Conservation (phyloP, 2,113 vertebrate genomes). For the Cnemophilus loriae region DNA sequence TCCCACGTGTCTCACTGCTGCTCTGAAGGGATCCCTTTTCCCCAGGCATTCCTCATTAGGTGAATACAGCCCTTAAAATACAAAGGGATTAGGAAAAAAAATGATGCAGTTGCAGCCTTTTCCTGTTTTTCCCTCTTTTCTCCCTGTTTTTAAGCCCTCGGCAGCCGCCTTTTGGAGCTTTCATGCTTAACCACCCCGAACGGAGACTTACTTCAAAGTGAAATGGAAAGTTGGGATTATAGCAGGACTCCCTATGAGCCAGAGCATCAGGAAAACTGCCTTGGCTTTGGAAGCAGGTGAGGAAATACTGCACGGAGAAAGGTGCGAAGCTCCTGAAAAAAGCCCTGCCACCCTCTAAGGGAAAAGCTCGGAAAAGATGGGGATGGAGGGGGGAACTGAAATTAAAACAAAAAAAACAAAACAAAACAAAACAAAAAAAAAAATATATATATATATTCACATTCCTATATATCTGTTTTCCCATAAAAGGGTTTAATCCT, state of each 20-base stretch:
- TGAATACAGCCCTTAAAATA: not conserved
- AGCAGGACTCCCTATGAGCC: not conserved
- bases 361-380: not conserved
- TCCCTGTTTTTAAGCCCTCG: not conserved
- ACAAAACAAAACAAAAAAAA: too few species aligned
- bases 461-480: not conserved
- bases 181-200: not conserved
- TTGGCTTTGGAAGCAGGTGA: not conserved
- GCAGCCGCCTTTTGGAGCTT: not conserved
- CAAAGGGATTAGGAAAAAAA: not conserved
- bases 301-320: not conserved
- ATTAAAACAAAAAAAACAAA: too few species aligned
- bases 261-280: not conserved
- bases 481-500: not conserved
- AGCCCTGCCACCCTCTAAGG: too few species aligned
- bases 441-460: too few species aligned
- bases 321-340: not conserved
- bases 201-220: not conserved
- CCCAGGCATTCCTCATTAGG: not conserved
- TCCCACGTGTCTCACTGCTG: accelerated
- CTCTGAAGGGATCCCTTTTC: not conserved
- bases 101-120: not conserved
- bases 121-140: not conserved
- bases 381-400: not conserved
- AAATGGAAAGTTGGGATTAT: not conserved